Conservation (phyloP, 2,113 vertebrate species). For the Mormyrus lacerda region DNA sequence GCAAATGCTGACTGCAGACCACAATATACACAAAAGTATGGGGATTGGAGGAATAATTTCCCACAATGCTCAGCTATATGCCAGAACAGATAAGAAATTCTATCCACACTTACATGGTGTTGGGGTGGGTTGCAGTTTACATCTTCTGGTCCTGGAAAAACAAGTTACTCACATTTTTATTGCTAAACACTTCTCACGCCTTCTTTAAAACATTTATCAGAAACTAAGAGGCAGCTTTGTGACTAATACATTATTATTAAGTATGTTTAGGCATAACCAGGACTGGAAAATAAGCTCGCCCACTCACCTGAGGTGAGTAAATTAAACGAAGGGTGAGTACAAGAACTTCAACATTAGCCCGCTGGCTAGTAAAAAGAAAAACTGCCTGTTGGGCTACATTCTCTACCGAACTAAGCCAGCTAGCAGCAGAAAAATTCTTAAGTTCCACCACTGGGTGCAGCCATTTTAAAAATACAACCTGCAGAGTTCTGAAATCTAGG, state of each 20-base stretch:
- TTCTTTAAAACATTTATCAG: background rate
- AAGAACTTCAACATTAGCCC: background rate
- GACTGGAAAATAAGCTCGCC: background rate
- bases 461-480: background rate
- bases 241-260: background rate
- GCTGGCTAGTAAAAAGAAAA: background rate
- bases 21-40: background rate
- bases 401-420: background rate
- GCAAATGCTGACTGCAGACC: background rate
- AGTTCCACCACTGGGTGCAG: background rate
- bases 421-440: background rate
- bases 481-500: background rate
- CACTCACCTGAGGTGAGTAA: background rate
- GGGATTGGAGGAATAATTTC: background rate
- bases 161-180: background rate
- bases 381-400: background rate
- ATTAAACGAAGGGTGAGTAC: background rate
- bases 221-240: background rate
- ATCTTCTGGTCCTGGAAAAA: constrained; percentile 78
- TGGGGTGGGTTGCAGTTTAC: constrained; percentile 77
- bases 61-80: background rate
- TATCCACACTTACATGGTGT: constrained; percentile 68
- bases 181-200: background rate
- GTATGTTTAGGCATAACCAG: background rate
- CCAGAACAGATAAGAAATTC: background rate